Percentiles rank a stretch among this genome's conserved stretches.
Conservation (phyloP, 1,140 invertebrate species). For the Aethina tumida region DNA sequence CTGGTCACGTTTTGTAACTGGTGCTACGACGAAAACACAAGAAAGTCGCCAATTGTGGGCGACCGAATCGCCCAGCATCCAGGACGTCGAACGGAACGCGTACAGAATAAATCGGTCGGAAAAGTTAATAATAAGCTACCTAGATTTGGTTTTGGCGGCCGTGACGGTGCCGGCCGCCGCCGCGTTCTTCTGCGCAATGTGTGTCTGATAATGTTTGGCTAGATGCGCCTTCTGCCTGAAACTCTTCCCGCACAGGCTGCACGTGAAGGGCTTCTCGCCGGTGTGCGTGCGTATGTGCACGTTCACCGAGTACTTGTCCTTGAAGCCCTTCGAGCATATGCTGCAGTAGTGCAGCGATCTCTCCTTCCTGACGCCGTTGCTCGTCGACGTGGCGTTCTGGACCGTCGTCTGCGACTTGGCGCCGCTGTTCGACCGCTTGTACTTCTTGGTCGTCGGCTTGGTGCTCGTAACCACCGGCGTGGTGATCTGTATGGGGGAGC, state of each 20-base stretch:
- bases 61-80: no score
- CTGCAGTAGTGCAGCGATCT: slow-evolving; percentile 81
- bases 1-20: no score
- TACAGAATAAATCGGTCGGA: no score
- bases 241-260: slow-evolving; percentile 78
- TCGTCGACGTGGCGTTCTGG: slow-evolving; percentile 38
- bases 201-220: slow-evolving; percentile 95
- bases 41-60: no score
- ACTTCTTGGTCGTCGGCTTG: slow-evolving; percentile 42
- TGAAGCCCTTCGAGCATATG: slow-evolving; percentile 87
- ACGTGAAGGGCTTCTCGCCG: slow-evolving; percentile 83
- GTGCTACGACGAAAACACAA: no score
- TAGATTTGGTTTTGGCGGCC: slow-evolving; percentile 30
- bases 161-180: slow-evolving; percentile 30
- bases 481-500: slow-evolving; percentile 28
- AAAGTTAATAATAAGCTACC: slow-evolving; percentile 27
- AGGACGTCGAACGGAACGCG: no score
- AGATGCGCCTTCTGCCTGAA: slow-evolving; percentile 94
- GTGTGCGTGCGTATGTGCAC: slow-evolving; percentile 87
- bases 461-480: slow-evolving; percentile 43
- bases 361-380: slow-evolving; percentile 61
- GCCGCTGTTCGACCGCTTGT: slow-evolving; percentile 38
- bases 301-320: slow-evolving; percentile 88
- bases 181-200: slow-evolving; percentile 67
- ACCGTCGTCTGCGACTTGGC: slow-evolving; percentile 32